Evolutionary conservation across 1,140 invertebrate species (phyloP).

Genomic region (Drosophila sucinea): DNA sequence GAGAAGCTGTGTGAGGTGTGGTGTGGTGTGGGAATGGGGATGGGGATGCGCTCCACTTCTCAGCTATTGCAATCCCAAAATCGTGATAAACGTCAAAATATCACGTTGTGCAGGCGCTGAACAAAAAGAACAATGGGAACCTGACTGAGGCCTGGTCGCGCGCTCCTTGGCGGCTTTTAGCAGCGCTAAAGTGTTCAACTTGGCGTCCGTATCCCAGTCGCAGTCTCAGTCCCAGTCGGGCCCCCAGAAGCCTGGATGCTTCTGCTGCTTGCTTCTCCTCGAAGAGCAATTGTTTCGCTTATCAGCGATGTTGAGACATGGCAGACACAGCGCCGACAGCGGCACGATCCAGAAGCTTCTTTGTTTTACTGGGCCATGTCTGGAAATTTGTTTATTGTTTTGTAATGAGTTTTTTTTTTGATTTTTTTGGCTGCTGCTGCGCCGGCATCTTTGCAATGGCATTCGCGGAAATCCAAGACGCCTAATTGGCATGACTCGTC

Average conservation of each 20-base stretch:
- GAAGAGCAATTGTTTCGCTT: conserved; percentile 74
- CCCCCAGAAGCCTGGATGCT: conserved; percentile 18
- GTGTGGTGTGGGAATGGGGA: neutral
- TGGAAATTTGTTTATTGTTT: conserved; percentile 82
- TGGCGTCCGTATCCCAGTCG: conserved; percentile 49
- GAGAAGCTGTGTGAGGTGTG: neutral
- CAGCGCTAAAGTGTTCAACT: conserved; percentile 77
- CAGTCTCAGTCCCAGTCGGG: conserved; percentile 7
- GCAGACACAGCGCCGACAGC: conserved; percentile 71
- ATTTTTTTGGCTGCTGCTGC: conserved; percentile 37
- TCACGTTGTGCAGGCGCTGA: conserved; percentile 63
- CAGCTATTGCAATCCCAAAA: conserved; percentile 49
- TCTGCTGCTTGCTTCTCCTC: conserved; percentile 32
- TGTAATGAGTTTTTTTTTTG: conserved; percentile 62
- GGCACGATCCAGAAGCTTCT: conserved; percentile 73
- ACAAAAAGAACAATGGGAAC: conserved; percentile 64
- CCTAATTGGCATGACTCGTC: conserved; percentile 60
- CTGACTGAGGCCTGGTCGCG: conserved; percentile 32
- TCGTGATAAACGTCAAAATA: conserved; percentile 82
- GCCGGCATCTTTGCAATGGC: conserved; percentile 67
- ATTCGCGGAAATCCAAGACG: conserved; percentile 73
- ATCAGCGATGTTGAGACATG: conserved; percentile 74
- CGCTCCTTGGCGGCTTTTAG: conserved; percentile 74
- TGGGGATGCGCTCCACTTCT: conserved; percentile 18
- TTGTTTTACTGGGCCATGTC: conserved; percentile 64